phyloP scores from a whole-genome alignment of 1,140 invertebrate species.

The Scaptomyza hsui region DNA sequence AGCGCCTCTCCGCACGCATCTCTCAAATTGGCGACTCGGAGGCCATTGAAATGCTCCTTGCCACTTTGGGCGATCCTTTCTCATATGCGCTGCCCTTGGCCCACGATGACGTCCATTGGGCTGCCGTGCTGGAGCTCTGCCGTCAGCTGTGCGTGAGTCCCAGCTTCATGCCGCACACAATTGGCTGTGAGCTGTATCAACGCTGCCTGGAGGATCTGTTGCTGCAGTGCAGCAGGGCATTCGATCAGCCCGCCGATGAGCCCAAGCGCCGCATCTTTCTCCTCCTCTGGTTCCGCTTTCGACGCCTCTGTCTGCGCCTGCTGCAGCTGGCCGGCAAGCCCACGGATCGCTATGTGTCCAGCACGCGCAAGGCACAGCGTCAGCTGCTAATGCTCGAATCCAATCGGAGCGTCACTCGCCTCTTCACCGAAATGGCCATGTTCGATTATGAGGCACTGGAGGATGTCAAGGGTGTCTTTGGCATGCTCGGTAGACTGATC shows the following conservation, averaged over 20 bases:
- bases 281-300: slow-evolving; percentile 87
- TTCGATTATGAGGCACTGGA: slow-evolving; percentile 85
- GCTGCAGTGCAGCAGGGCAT: slow-evolving; percentile 78
- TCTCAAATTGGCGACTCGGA: slow-evolving; percentile 83
- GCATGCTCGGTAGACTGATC: slow-evolving; percentile 84
- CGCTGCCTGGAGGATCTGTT: slow-evolving; percentile 84
- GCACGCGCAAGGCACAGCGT: slow-evolving; percentile 86
- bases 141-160: slow-evolving; percentile 84
- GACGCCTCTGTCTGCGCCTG: slow-evolving; percentile 85
- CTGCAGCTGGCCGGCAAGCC: slow-evolving; percentile 84
- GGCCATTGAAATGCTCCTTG: slow-evolving; percentile 83
- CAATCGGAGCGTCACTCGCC: slow-evolving; percentile 75
- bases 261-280: slow-evolving; percentile 84
- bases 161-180: slow-evolving; percentile 86
- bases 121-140: slow-evolving; percentile 42
- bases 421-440: slow-evolving; percentile 87
- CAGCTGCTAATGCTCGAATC: slow-evolving; percentile 85
- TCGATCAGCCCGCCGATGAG: slow-evolving; percentile 65
- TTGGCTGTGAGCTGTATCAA: slow-evolving; percentile 86
- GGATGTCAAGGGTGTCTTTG: slow-evolving; percentile 69
- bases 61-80: slow-evolving; percentile 34
- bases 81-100: slow-evolving; percentile 28
- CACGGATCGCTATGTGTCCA: slow-evolving; percentile 37
- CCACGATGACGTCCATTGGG: background rate
- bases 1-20: slow-evolving; percentile 70